Evolutionary conservation across 2,888 invertebrate genomes (phyloP).

Genomic region (Parnassius smintheus): DNA sequence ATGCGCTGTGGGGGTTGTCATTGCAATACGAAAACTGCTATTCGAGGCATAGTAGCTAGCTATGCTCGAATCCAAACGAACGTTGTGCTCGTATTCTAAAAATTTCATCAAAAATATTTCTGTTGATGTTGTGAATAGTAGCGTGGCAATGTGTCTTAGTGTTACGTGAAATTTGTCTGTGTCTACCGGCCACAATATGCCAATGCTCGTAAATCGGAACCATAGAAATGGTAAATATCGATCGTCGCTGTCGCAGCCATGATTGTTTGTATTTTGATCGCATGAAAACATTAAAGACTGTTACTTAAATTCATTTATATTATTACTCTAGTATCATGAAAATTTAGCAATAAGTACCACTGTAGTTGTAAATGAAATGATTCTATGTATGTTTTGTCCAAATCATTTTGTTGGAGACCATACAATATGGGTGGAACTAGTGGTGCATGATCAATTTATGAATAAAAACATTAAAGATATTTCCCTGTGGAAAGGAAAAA

Average conservation of each 20-base stretch:
- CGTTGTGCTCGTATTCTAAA: constrained; percentile 47
- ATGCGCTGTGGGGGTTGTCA: constrained; percentile 70
- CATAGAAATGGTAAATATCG: constrained; percentile 75
- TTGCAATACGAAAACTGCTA: constrained; percentile 54
- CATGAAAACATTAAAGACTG: not conserved
- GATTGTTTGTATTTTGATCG: constrained; percentile 34
- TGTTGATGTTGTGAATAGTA: constrained; percentile 35
- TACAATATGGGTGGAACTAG: too few relatives aligned
- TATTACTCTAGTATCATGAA: too few relatives aligned
- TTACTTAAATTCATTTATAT: too few relatives aligned
- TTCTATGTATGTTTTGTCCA: too few relatives aligned
- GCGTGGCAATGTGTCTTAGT: constrained; percentile 59
- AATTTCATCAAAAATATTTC: constrained; percentile 34
- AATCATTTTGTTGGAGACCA: too few relatives aligned
- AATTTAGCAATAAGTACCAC: too few relatives aligned
- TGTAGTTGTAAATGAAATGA: too few relatives aligned
- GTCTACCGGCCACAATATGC: constrained; percentile 55
- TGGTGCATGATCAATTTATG: too few relatives aligned
- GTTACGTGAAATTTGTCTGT: constrained; percentile 46
- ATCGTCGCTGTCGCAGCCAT: constrained; percentile 66
- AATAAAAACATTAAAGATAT: too few relatives aligned
- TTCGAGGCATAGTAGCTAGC: constrained; percentile 58
- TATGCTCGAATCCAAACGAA: constrained; percentile 58
- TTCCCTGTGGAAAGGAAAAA: too few relatives aligned
- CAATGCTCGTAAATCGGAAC: constrained; percentile 62